A percentile compares a stretch with the other conserved stretches of the same genome.
Evolutionary conservation across 1,140 invertebrate species (phyloP).

Genomic region (Drosophila kurseongensis): DNA sequence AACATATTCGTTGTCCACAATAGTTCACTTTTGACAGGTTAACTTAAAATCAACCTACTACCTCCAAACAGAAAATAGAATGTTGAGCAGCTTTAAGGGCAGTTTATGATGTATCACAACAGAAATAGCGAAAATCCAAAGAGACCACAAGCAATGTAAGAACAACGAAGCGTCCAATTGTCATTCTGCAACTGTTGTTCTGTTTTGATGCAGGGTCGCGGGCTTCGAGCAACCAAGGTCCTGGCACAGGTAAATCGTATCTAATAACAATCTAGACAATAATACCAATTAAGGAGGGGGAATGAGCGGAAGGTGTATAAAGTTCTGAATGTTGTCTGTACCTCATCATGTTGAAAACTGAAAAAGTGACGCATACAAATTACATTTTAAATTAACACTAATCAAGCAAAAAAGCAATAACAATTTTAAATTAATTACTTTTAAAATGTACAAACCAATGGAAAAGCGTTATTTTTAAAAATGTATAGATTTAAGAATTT

Average conservation of each 20-base stretch:
- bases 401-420: constrained; percentile 62
- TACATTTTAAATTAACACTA: constrained; percentile 34
- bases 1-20: too few relatives aligned
- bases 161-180: constrained; percentile 85
- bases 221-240: constrained; percentile 50
- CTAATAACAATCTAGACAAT: constrained; percentile 40
- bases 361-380: constrained; percentile 52
- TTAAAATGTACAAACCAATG: constrained; percentile 69
- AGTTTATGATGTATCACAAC: background rate
- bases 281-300: constrained; percentile 23
- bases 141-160: constrained; percentile 84
- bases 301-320: constrained; percentile 55
- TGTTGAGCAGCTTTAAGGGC: background rate
- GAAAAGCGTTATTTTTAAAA: constrained; percentile 34
- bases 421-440: constrained; percentile 69
- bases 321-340: constrained; percentile 60
- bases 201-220: constrained; percentile 82
- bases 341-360: constrained; percentile 76
- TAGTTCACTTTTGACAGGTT: constrained; percentile 1
- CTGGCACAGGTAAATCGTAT: constrained; percentile 63
- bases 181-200: constrained; percentile 85
- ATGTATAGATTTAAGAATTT: constrained; percentile 36
- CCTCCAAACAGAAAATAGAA: constrained; percentile 36
- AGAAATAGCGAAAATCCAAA: constrained; percentile 45
- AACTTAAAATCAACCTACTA: constrained; percentile 66